A percentile compares a stretch with the other conserved stretches of the same genome.
These are phyloP conservation scores for Bungarus multicinctus DNA, from an alignment of 2,113 vertebrate species.

Conservation along the genomic window DNA sequence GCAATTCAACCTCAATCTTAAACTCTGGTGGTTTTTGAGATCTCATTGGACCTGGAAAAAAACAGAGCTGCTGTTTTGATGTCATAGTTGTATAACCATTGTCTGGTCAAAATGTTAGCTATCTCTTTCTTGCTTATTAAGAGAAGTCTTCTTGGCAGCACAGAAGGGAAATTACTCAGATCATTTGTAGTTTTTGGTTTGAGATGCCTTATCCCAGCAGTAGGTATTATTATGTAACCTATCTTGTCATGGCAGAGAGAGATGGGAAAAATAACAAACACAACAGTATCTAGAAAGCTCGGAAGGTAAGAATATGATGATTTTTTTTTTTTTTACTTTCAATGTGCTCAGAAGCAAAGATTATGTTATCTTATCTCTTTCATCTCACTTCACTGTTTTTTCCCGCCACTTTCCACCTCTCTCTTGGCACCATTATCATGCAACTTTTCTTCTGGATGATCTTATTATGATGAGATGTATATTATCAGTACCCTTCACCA, in stretches of 20 bases:
- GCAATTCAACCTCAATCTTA: neutral
- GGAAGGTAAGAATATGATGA: neutral
- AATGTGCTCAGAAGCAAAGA: neutral
- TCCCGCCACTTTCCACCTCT: neutral
- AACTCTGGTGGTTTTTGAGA: neutral
- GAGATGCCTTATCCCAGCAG: neutral
- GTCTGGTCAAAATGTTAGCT: neutral
- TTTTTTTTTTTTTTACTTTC: neutral
- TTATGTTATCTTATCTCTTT: neutral
- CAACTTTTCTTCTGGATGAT: neutral
- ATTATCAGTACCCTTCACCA: neutral
- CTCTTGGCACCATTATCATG: neutral
- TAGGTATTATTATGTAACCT: neutral
- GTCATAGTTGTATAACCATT: neutral
- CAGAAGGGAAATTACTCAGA: neutral
- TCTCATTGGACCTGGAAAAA: neutral
- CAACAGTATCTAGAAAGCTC: neutral
- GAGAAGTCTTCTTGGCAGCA: neutral
- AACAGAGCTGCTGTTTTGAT: neutral
- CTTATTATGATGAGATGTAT: neutral
- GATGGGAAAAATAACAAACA: neutral
- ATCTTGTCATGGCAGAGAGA: neutral
- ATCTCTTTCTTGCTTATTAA: neutral
- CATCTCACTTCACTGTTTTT: neutral
- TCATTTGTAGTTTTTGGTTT: neutral